Conservation (phyloP, 2,888 invertebrate genomes). For the Dermolepida albohirtum region DNA sequence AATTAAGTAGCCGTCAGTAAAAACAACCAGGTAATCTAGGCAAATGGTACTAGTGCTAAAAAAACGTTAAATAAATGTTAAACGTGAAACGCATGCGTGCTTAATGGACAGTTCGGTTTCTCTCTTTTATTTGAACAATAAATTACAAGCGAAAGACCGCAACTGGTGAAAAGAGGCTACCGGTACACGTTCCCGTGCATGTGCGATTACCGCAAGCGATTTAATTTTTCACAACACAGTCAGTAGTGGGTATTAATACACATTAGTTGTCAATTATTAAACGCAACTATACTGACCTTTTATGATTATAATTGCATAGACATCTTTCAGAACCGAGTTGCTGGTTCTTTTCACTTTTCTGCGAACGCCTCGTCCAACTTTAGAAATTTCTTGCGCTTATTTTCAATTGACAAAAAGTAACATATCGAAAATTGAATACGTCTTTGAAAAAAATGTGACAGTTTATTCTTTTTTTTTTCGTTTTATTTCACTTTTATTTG, state of each 20-base stretch:
- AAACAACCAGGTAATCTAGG: constrained; percentile 5
- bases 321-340: constrained; percentile 20
- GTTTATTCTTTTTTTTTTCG: constrained; percentile 27
- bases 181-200: constrained; percentile 28
- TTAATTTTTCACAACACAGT: constrained; percentile 8
- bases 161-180: constrained; percentile 36
- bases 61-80: constrained; percentile 28
- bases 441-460: constrained; percentile 39
- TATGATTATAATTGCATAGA: constrained; percentile 6
- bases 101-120: constrained; percentile 36
- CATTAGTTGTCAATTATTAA: constrained; percentile 9
- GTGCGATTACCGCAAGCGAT: constrained; percentile 18
- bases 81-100: constrained; percentile 40
- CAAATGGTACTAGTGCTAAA: constrained; percentile 27
- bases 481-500: background rate
- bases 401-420: constrained; percentile 1
- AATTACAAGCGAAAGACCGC: constrained; percentile 36
- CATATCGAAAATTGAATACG: constrained; percentile 30
- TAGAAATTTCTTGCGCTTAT: constrained; percentile 13
- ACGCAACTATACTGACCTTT: constrained; percentile 35
- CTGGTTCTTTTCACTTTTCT: background rate
- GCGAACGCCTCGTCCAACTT: constrained; percentile 13
- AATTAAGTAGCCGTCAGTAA: background rate
- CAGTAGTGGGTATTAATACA: background rate
- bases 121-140: constrained; percentile 39